Conservation (phyloP, 2,113 vertebrate genomes). For the Oreochromis niloticus region DNA sequence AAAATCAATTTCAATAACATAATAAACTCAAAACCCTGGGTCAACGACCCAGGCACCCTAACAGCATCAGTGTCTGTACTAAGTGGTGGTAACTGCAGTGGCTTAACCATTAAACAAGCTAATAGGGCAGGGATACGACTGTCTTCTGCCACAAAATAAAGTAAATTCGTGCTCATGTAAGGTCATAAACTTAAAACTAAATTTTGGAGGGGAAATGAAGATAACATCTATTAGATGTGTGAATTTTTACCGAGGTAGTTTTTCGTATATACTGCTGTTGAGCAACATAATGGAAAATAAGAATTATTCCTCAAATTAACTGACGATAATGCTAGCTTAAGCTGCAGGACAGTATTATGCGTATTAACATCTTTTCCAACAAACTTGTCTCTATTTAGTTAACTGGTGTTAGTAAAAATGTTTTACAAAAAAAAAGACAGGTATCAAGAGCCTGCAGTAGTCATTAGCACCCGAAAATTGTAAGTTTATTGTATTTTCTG, state of each 20-base stretch:
- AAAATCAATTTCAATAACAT: too few species aligned
- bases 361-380: too few species aligned
- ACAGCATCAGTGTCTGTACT: neutral
- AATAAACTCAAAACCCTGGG: too few species aligned
- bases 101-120: neutral
- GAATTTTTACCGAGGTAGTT: neutral
- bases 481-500: neutral
- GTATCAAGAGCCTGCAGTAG: too few species aligned
- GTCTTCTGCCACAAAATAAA: too few species aligned
- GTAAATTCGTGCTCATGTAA: too few species aligned
- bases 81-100: neutral
- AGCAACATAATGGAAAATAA: too few species aligned
- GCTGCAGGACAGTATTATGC: too few species aligned
- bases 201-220: neutral
- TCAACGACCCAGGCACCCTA: too few species aligned
- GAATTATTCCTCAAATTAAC: too few species aligned
- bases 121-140: neutral
- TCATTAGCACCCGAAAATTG: neutral
- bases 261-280: neutral
- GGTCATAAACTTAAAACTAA: neutral
- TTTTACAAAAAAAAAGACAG: accelerated
- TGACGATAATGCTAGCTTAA: too few species aligned
- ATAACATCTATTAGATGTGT: neutral
- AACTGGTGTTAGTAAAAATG: too few species aligned
- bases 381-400: accelerated